Evolutionary conservation across 2,888 invertebrate species (phyloP).

Genomic region (Apodemia duryi): DNA sequence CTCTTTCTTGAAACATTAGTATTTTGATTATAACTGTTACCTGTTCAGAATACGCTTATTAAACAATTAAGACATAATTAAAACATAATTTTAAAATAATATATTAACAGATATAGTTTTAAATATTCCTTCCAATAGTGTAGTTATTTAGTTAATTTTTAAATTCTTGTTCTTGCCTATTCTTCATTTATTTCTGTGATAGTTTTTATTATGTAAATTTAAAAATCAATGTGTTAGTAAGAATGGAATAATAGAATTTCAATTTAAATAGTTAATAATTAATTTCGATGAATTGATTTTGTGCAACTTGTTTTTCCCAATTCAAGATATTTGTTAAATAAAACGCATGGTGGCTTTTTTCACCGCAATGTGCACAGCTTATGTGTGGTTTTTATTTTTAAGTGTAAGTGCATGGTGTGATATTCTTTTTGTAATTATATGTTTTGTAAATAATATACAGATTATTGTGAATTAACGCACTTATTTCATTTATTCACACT

Average conservation of each 20-base stretch:
- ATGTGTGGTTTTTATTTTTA: slow-evolving; percentile 58
- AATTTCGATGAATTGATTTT: slow-evolving; percentile 13
- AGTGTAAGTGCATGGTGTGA: slow-evolving; percentile 78
- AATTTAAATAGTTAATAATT: slow-evolving; percentile 1
- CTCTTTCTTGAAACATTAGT: slow-evolving; percentile 16
- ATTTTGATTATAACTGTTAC: slow-evolving; percentile 31
- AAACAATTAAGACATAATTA: slow-evolving; percentile 13
- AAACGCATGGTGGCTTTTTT: slow-evolving; percentile 36
- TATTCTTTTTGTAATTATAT: slow-evolving; percentile 60
- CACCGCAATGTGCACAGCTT: slow-evolving; percentile 71
- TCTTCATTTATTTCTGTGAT: slow-evolving; percentile 53
- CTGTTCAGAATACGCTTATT: slow-evolving; percentile 37
- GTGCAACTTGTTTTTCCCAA: slow-evolving; percentile 20
- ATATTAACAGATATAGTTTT: slow-evolving; percentile 16
- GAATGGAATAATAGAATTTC: background rate
- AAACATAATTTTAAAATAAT: slow-evolving; percentile 10
- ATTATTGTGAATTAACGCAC: slow-evolving; percentile 72
- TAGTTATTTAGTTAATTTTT: slow-evolving; percentile 32
- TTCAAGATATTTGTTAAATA: slow-evolving; percentile 26
- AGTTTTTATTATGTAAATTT: slow-evolving; percentile 35
- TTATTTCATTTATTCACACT: slow-evolving; percentile 70
- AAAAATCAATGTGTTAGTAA: background rate
- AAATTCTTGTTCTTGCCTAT: slow-evolving; percentile 53
- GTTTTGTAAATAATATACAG: slow-evolving; percentile 76
- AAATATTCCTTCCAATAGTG: slow-evolving; percentile 48